Evolutionary conservation across 1,140 invertebrate genomes (phyloP).

Genomic region (Notospermus geniculatus): DNA sequence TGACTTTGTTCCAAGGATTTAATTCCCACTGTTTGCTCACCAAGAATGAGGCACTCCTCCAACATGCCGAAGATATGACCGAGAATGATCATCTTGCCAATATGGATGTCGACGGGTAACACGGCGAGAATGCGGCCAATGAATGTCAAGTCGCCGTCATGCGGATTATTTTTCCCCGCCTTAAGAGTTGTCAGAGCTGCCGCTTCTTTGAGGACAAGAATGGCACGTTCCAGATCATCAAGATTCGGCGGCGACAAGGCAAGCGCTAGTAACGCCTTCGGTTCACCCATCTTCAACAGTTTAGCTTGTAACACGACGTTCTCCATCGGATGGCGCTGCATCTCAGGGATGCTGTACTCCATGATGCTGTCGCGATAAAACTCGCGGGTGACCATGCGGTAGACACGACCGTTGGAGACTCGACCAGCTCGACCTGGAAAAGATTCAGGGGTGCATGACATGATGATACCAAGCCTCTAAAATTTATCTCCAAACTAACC

Average conservation of each 20-base stretch:
- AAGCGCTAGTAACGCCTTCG: slow-evolving; percentile 75
- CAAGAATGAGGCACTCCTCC: slow-evolving; percentile 84
- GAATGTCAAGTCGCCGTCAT: slow-evolving; percentile 88
- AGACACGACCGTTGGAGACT: slow-evolving; percentile 80
- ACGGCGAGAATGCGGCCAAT: slow-evolving; percentile 79
- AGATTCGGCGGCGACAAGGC: slow-evolving; percentile 86
- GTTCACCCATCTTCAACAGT: slow-evolving; percentile 78
- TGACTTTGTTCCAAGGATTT: background rate
- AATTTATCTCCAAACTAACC: too few relatives aligned
- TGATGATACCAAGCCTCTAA: too few relatives aligned
- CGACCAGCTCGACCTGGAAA: slow-evolving; percentile 79
- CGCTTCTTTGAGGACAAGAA: slow-evolving; percentile 82
- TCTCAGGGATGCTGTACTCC: slow-evolving; percentile 51
- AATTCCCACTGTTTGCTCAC: slow-evolving; percentile 55
- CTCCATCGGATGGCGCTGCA: slow-evolving; percentile 75
- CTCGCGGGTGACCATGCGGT: slow-evolving; percentile 71
- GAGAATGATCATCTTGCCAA: slow-evolving; percentile 82
- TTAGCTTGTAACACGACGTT: slow-evolving; percentile 82
- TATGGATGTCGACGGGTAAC: slow-evolving; percentile 77
- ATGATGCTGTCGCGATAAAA: slow-evolving; percentile 65
- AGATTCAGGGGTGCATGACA: background rate
- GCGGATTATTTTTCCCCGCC: slow-evolving; percentile 56
- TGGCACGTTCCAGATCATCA: slow-evolving; percentile 74
- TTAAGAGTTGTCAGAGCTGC: slow-evolving; percentile 63
- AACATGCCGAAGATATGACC: slow-evolving; percentile 84